These are phyloP conservation scores for Haemorhous mexicanus DNA, from an alignment of 2,113 vertebrate genomes.

Conservation along the genomic window DNA sequence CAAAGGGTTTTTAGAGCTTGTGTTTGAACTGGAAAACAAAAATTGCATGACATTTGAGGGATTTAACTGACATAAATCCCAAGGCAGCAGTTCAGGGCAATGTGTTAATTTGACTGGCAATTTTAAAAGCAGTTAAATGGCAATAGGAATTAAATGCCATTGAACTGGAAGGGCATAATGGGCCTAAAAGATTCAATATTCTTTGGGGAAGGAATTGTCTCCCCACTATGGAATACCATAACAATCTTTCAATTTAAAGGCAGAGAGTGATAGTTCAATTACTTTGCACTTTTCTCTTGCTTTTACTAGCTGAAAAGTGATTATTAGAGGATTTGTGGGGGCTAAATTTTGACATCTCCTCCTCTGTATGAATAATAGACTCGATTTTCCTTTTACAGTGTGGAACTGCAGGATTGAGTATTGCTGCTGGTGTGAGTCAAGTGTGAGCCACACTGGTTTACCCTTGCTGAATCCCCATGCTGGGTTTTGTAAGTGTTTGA, in stretches of 20 bases:
- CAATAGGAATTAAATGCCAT: slow-evolving; percentile 25
- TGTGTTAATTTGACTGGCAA: slow-evolving; percentile 22
- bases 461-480: neutral
- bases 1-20: neutral
- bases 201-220: neutral
- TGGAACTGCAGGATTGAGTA: neutral
- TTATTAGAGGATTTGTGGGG: neutral
- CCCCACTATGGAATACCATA: neutral
- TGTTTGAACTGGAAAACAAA: slow-evolving; percentile 34
- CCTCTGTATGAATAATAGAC: neutral
- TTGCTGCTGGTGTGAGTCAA: neutral
- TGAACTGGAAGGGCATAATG: neutral
- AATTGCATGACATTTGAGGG: slow-evolving; percentile 23
- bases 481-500: neutral
- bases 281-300: neutral
- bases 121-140: slow-evolving; percentile 44
- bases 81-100: neutral
- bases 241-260: neutral
- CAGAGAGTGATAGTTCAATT: neutral
- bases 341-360: neutral
- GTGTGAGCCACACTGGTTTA: neutral
- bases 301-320: neutral
- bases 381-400: neutral
- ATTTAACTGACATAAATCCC: slow-evolving; percentile 33
- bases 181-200: neutral